These are phyloP conservation scores for Clytia hemisphaerica DNA, from an alignment of 30 jellyfish, hydroid and myxozoan species.

Conservation along the genomic window DNA sequence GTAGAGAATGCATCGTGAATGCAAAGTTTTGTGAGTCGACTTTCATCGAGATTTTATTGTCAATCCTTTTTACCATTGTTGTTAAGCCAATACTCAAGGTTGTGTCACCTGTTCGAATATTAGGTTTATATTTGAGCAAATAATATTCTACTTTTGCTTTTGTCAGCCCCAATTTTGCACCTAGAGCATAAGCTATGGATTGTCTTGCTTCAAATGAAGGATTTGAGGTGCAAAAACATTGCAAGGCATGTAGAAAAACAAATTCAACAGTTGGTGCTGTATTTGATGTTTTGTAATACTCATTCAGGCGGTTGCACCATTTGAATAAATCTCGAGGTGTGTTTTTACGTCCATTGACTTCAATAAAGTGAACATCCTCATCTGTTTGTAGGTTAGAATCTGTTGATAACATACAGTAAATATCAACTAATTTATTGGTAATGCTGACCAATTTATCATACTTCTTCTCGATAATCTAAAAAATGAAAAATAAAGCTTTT, in stretches of 20 bases:
- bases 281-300: conserved; percentile 12
- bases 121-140: conserved; percentile 46
- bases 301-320: conserved; percentile 65
- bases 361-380: conserved; percentile 38
- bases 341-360: conserved; percentile 34
- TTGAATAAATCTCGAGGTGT: conserved; percentile 74
- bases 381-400: conserved; percentile 45
- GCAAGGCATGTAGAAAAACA: conserved; percentile 67
- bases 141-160: conserved; percentile 62
- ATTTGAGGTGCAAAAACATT: conserved; percentile 74
- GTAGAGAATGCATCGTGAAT: conserved; percentile 65
- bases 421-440: conserved; percentile 51
- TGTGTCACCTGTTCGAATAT: conserved; percentile 31
- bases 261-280: conserved; percentile 28
- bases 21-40: conserved; percentile 33
- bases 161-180: conserved; percentile 63
- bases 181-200: conserved; percentile 57
- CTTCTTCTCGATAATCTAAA: conserved; percentile 42
- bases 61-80: conserved; percentile 15
- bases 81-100: conserved; percentile 60
- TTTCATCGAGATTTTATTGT: not conserved
- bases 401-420: conserved; percentile 61
- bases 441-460: conserved; percentile 44
- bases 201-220: conserved; percentile 29
- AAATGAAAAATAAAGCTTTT: not conserved